A percentile compares a stretch with the other conserved stretches of the same genome.
Evolutionary conservation across 2,888 invertebrate species (phyloP).

Genomic region (Drosophila koepferae): DNA sequence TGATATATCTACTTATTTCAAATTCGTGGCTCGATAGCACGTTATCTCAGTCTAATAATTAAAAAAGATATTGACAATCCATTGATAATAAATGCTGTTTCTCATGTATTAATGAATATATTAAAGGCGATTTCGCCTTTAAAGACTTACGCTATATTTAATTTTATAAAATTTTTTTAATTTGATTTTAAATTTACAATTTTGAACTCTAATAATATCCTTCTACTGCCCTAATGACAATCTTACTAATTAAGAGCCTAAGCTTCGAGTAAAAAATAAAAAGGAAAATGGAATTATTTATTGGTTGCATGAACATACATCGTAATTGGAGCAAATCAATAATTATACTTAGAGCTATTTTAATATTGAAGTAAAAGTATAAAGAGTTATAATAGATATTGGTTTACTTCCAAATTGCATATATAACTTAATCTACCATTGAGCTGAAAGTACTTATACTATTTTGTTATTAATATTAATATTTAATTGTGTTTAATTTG

Average conservation of each 20-base stretch:
- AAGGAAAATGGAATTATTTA: neutral
- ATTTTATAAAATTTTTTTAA: neutral
- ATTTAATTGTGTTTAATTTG: neutral
- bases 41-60: conserved; percentile 50
- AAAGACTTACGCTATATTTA: too few species aligned
- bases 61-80: conserved; percentile 41
- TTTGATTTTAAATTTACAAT: too few species aligned
- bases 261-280: too few species aligned
- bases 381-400: conserved; percentile 15
- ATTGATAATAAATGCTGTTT: conserved; percentile 20
- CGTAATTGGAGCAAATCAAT: neutral
- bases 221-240: too few species aligned
- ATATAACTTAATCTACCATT: conserved; percentile 36
- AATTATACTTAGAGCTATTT: neutral
- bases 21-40: conserved; percentile 48
- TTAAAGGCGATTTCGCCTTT: too few species aligned
- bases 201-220: neutral
- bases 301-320: neutral
- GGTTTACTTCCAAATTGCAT: conserved; percentile 8
- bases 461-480: neutral
- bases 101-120: neutral
- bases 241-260: too few species aligned
- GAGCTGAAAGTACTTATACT: conserved; percentile 7
- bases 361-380: conserved; percentile 24
- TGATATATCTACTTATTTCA: conserved; percentile 24